These are phyloP conservation scores for Rhombomys opimus DNA, from an alignment of 2,113 vertebrate genomes.

Conservation along the genomic window DNA sequence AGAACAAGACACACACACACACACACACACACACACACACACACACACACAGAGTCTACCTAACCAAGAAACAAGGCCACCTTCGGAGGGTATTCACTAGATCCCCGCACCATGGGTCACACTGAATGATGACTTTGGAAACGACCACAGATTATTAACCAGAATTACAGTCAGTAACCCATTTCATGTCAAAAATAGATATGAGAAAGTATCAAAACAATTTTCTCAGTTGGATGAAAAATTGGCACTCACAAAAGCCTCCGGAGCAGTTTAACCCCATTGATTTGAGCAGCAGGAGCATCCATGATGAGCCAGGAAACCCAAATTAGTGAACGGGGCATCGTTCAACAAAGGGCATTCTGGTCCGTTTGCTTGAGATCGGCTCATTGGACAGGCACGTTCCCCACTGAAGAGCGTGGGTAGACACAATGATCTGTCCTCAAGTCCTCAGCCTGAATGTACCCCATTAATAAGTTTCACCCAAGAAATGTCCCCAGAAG, in stretches of 20 bases:
- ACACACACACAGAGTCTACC: background rate
- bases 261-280: background rate
- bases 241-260: background rate
- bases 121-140: slow-evolving; percentile 28
- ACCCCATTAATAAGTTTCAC: background rate
- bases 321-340: too few species aligned
- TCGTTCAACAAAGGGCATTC: background rate
- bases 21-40: too few species aligned
- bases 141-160: background rate
- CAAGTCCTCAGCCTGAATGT: background rate
- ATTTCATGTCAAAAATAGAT: background rate
- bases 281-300: background rate
- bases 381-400: background rate
- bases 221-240: slow-evolving; percentile 36
- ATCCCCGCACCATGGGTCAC: background rate
- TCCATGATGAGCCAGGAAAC: too few species aligned
- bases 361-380: background rate
- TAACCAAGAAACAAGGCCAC: background rate
- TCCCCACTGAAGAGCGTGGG: background rate
- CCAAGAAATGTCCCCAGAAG: background rate
- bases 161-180: background rate
- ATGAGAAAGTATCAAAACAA: background rate
- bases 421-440: background rate
- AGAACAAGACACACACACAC: background rate
- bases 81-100: background rate